Evolutionary conservation across 2,888 invertebrate species (phyloP), one percentile per base, ranked within the genome.

Genomic region (Anaspis maculata): DNA sequence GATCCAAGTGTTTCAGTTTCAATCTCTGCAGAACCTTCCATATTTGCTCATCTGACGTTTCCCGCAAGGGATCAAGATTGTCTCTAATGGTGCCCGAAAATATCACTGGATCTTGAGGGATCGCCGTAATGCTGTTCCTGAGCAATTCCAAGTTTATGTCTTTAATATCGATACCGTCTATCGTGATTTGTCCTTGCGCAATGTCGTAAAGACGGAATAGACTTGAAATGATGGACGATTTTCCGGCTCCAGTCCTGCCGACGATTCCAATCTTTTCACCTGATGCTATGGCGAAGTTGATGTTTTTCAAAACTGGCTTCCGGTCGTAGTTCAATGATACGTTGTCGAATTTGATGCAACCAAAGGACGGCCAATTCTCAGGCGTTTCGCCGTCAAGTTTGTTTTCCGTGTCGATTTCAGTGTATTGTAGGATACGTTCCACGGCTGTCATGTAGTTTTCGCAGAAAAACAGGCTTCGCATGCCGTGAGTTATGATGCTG

Each of bases 361-460:
- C 87, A 11, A 72, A 59, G 13, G 70, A 68, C 0, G 86, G 86
- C 87, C 87, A 87, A 1, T 73, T 68, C 3, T 71, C 65, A 13
- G 75, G 73, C 19, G 80, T 80, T 49, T 33, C 16, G 3, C 54
- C 54, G 12, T 12, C 6, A 9, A 19, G 15, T 7, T 29, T 34
- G n/a, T 40, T 25, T 45, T 67, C 66, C n/a, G 51, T 46, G 32
- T 67, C 61, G 3, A 77, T 49, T 10, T 68, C 59, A 1, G 69
- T 49, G 27, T 57, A 58, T 40, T 58, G 59, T 24, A 52, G 27
- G 1, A 83, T 72, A 60, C 90, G 74, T 64, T 95, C 94, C 0
- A 94, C 90, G 3, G 84, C 81, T 3, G 84, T 87, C 86, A 88
- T 85, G 45, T 79, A 81, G 54, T 86, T 88, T 58, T 59, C 59